Conservation (phyloP, 1,140 invertebrate species). For the Drosophila prosaltans region DNA sequence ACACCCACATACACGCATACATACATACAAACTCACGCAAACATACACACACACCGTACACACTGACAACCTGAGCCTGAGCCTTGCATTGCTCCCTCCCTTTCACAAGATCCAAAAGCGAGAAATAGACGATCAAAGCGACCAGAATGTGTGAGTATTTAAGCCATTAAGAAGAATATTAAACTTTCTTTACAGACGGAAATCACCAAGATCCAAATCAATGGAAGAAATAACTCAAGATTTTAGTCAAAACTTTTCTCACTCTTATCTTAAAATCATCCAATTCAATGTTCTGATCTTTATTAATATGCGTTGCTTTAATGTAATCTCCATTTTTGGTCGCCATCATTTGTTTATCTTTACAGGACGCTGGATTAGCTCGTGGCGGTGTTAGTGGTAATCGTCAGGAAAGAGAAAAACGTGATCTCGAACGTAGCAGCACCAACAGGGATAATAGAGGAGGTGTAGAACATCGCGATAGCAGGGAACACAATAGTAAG, state of each 20-base stretch:
- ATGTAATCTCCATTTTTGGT: conserved; percentile 27
- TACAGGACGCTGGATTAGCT: conserved; percentile 43
- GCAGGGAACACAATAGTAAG: conserved; percentile 39
- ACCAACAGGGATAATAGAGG: conserved; percentile 7
- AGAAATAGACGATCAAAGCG: conserved; percentile 27
- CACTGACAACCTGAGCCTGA: conserved; percentile 16
- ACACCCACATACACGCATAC: conserved; percentile 17
- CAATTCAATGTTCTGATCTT: conserved; percentile 5
- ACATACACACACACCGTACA: conserved; percentile 24
- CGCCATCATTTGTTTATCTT: conserved; percentile 43
- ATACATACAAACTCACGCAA: background rate
- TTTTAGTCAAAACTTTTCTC: background rate
- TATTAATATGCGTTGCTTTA: conserved; percentile 24
- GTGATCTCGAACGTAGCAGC: conserved; percentile 38
- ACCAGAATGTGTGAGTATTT: conserved; percentile 47
- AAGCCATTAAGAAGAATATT: conserved; percentile 5
- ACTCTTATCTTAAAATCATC: conserved; percentile 2
- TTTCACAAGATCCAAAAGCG: conserved; percentile 10
- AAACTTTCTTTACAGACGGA: conserved; percentile 1
- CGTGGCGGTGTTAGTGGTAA: conserved; percentile 17
- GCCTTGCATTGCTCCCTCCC: conserved; percentile 13
- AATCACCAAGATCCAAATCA: background rate
- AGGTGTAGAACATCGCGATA: conserved; percentile 1
- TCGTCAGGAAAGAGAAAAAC: conserved; percentile 48
- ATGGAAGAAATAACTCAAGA: background rate